phyloP scores from a whole-genome alignment of 2,888 invertebrate species.

The Tetramorium bicarinatum region DNA sequence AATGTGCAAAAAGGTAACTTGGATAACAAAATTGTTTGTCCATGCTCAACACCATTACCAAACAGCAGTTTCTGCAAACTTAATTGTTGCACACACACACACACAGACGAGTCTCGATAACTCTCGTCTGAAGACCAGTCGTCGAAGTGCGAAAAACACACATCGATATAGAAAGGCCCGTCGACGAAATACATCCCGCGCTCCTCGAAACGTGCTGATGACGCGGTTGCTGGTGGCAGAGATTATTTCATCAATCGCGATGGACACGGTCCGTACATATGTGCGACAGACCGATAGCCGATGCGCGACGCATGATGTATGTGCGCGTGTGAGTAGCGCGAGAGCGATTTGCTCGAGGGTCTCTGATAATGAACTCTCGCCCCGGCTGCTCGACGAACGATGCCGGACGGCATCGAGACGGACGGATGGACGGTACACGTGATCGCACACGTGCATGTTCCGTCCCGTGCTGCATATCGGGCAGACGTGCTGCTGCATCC shows the following conservation, averaged over 20 bases:
- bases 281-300: slow-evolving; percentile 11
- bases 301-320: neutral
- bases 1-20: neutral
- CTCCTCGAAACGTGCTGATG: slow-evolving; percentile 11
- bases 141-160: slow-evolving; percentile 7
- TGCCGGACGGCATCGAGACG: slow-evolving; percentile 22
- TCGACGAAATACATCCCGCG: neutral
- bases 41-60: neutral
- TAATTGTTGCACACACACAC: no score
- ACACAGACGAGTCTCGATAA: slow-evolving; percentile 1
- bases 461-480: slow-evolving; percentile 37
- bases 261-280: neutral
- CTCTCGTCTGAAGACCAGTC: neutral
- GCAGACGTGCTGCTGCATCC: slow-evolving; percentile 36
- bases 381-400: slow-evolving; percentile 2
- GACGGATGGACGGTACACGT: slow-evolving; percentile 41
- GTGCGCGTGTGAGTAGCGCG: neutral
- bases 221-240: neutral
- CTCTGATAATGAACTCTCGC: slow-evolving; percentile 61
- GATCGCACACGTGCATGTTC: slow-evolving; percentile 49
- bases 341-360: slow-evolving; percentile 48
- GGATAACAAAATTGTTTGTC: neutral
- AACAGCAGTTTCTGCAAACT: neutral
- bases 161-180: neutral
- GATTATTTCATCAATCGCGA: slow-evolving; percentile 49